Conservation (phyloP, 2,888 invertebrate genomes). For the Drosophila hawaiiensis region DNA sequence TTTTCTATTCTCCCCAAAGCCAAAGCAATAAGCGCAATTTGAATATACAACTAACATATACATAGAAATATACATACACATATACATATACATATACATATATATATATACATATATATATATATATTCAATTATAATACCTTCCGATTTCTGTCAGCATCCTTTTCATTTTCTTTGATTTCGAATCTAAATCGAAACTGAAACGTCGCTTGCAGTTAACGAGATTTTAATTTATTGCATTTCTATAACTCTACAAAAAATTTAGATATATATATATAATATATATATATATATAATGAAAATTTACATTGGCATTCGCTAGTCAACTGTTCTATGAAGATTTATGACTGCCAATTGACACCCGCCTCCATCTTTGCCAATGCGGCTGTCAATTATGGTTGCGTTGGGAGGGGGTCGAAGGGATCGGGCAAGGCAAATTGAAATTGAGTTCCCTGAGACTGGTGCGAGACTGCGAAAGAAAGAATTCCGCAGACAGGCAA, state of each 20-base stretch:
- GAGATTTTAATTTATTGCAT: constrained; percentile 77
- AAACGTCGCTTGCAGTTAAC: constrained; percentile 66
- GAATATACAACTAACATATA: not conserved
- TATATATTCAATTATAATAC: constrained; percentile 18
- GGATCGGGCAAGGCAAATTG: constrained; percentile 20
- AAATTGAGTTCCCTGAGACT: constrained; percentile 60
- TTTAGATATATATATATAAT: constrained; percentile 54
- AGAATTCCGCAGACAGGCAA: constrained; percentile 13
- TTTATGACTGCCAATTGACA: constrained; percentile 76
- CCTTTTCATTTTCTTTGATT: constrained; percentile 38
- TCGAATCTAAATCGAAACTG: constrained; percentile 64
- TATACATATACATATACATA: too few relatives aligned
- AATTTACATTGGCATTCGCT: constrained; percentile 72
- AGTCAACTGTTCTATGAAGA: constrained; percentile 78
- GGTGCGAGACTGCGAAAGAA: constrained; percentile 4
- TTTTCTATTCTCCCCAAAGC: constrained; percentile 23
- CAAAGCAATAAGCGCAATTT: constrained; percentile 25
- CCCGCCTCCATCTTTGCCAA: constrained; percentile 60
- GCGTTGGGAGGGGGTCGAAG: not conserved
- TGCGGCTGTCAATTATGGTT: constrained; percentile 43
- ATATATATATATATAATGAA: constrained; percentile 57
- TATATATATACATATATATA: not conserved
- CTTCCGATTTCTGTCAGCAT: constrained; percentile 12
- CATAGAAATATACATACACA: too few relatives aligned
- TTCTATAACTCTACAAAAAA: constrained; percentile 64